Percentiles rank a stretch among this genome's conserved stretches.
These are phyloP conservation scores for Otolemur garnettii DNA, from an alignment of 2,113 vertebrate genomes.

Conservation along the genomic window DNA sequence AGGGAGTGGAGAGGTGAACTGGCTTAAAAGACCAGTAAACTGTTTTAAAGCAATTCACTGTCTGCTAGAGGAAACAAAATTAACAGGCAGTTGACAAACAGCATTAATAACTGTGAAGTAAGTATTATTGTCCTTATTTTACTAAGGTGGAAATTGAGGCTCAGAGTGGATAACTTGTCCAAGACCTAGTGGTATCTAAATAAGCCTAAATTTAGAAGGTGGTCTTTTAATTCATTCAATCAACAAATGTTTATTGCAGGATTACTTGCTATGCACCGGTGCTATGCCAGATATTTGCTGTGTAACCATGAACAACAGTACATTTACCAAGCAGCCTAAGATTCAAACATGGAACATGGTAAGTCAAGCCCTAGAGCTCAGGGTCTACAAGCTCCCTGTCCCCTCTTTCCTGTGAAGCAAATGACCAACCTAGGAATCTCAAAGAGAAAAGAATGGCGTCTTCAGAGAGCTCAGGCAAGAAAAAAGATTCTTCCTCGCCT, in stretches of 20 bases:
- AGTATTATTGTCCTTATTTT: neutral
- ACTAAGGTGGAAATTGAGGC: neutral
- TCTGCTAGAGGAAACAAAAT: neutral
- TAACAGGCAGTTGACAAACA: neutral
- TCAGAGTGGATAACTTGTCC: neutral
- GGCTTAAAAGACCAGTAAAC: neutral
- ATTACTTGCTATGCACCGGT: neutral
- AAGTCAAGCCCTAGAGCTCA: neutral
- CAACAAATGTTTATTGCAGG: neutral
- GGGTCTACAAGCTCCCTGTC: neutral
- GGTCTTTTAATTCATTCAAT: neutral
- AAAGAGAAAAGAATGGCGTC: neutral
- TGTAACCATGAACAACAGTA: neutral
- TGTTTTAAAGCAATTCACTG: neutral
- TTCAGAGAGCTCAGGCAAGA: neutral
- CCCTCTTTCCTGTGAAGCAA: neutral
- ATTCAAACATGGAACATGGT: neutral
- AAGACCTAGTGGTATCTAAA: neutral
- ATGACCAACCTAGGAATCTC: neutral
- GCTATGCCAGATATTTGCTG: neutral
- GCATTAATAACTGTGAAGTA: neutral
- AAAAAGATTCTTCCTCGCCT: neutral
- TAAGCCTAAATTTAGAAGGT: neutral
- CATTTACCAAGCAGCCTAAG: rapidly evolving
- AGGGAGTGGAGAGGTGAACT: neutral